phyloP scores from a whole-genome alignment of 2,888 invertebrate species.

The Hypolimnas misippus region DNA sequence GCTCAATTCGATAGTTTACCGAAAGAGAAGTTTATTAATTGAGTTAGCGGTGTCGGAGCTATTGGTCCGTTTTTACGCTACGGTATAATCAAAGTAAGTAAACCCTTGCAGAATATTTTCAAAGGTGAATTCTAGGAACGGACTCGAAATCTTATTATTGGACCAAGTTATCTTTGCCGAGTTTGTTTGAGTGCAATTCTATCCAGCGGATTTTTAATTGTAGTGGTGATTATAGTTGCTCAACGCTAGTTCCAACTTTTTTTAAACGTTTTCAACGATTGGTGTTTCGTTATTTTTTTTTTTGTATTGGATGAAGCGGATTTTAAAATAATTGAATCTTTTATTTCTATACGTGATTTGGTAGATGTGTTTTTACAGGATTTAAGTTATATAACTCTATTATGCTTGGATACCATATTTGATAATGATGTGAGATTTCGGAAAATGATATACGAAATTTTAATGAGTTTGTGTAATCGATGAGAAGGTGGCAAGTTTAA shows the following conservation, averaged over 20 bases:
- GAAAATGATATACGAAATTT: background rate
- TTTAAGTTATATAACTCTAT: background rate
- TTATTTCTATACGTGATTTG: background rate
- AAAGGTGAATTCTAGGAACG: slow-evolving; percentile 52
- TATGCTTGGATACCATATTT: background rate
- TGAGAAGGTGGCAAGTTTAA: too few species aligned
- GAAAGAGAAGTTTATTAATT: slow-evolving; percentile 67
- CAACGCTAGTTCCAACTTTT: slow-evolving; percentile 33
- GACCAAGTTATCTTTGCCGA: slow-evolving; percentile 44
- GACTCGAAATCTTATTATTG: slow-evolving; percentile 44
- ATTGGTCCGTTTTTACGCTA: slow-evolving; percentile 68
- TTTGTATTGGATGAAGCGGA: slow-evolving; percentile 8
- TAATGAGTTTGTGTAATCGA: too few species aligned
- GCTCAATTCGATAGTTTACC: slow-evolving; percentile 50
- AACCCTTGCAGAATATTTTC: slow-evolving; percentile 55
- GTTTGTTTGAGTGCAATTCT: slow-evolving; percentile 44
- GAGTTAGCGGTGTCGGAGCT: slow-evolving; percentile 59
- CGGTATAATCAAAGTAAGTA: slow-evolving; percentile 65
- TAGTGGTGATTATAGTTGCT: slow-evolving; percentile 47
- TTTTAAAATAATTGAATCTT: slow-evolving; percentile 19
- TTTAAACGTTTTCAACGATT: slow-evolving; percentile 34
- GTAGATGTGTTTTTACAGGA: background rate
- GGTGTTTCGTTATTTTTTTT: slow-evolving; percentile 28
- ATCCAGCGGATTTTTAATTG: slow-evolving; percentile 46
- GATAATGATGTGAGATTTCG: background rate